Evolutionary conservation across 2,113 vertebrate species (phyloP), one percentile per base, ranked within the genome.

Genomic region (Rhombomys opimus): DNA sequence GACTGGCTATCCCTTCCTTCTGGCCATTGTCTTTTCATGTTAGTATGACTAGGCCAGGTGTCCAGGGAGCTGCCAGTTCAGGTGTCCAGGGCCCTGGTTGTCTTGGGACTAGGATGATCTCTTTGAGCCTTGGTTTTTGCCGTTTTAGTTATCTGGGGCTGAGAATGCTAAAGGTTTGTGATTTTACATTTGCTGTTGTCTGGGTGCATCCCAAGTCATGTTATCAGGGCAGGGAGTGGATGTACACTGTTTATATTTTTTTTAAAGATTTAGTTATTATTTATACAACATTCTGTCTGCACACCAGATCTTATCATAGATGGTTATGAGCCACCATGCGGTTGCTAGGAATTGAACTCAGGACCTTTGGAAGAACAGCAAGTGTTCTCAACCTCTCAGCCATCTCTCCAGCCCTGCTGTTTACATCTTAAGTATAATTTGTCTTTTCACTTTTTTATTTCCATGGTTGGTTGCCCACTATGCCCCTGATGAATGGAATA

Each of bases 41-140:
- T 41, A 57, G 46, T 11, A 20, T 78, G 32, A 84, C 18, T 23
- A 5, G 65, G 75, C 91, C 6, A 1, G 54, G 8, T 23, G 54
- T 50, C 32, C n/a, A 2, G 17, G 30, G 5, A 61, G 4, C 35
- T 50, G 1, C 0, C 57, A 17, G 20, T 50, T 75, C 35, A 10
- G 27, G 32, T 13, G 20, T 50, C 68, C 35, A 10, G 27, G 32
- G 18, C 14, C 32, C 30, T 12, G 52, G 61, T 52, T 22, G 54
- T 13, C 14, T 61, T 67, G 50, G 70, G 59, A 17, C 25, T 35
- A 35, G 52, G 54, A 7, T 6, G 0, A 20, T 35, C 27, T 82
- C 41, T 27, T 63, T 41, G 41, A 35, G 61, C 32, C 9, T 50
- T 85, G 70, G 52, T 20, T 85, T 52, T 32, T 30, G 1, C 50